Evolutionary conservation across 2,113 vertebrate genomes (phyloP).

Genomic region (Mustelus asterias): DNA sequence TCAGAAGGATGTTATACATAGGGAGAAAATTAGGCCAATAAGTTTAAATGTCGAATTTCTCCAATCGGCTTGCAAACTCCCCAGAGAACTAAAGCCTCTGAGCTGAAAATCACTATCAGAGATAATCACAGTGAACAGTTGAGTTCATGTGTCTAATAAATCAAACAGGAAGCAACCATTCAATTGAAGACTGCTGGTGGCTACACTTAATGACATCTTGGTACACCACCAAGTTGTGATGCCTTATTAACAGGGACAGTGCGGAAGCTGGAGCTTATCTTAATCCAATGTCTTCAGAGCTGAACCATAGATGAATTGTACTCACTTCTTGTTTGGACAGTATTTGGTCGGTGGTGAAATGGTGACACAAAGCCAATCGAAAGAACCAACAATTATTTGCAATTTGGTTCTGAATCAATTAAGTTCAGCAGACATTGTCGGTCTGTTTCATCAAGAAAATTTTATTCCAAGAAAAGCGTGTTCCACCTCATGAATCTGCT

Average conservation of each 20-base stretch:
- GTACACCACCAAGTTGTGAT: neutral
- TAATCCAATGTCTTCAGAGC: neutral
- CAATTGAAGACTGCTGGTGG: neutral
- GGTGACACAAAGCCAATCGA: neutral
- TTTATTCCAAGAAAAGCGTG: neutral
- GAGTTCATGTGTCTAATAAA: conserved; percentile 30
- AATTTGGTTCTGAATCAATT: neutral
- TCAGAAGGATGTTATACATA: neutral
- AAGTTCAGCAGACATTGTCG: neutral
- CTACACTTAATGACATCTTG: conserved; percentile 10
- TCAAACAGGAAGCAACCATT: neutral
- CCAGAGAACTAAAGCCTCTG: neutral
- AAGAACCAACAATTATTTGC: neutral
- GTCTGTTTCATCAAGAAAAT: neutral
- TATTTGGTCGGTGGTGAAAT: neutral
- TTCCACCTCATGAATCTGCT: neutral
- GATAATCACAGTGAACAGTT: neutral
- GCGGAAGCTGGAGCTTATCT: neutral
- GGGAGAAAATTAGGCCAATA: neutral
- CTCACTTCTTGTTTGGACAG: neutral
- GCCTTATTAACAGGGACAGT: neutral
- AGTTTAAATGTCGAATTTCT: neutral
- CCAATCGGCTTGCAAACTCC: neutral
- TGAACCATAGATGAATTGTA: neutral
- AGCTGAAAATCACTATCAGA: neutral